Evolutionary conservation across 2,113 vertebrate species (phyloP).

Genomic region (Onychorhynchus coronatus): DNA sequence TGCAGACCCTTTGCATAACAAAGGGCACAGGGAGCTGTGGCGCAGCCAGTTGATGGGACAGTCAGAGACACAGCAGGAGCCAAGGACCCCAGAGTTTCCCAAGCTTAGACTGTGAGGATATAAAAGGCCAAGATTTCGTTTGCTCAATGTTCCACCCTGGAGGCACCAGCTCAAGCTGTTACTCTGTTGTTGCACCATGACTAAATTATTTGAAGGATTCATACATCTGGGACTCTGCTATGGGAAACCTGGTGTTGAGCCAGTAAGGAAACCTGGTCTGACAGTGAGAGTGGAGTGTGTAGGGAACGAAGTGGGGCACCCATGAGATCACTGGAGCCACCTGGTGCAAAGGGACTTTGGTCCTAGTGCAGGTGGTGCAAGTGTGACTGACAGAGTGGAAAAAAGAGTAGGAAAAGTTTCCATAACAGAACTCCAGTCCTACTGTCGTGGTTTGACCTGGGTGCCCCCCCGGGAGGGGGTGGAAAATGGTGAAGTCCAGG

Average conservation of each 20-base stretch:
- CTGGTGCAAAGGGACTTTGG: rapidly evolving
- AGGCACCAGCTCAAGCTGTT: not conserved
- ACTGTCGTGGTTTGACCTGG: no score
- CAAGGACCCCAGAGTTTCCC: not conserved
- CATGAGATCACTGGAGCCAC: not conserved
- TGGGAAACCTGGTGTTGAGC: not conserved
- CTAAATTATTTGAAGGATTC: not conserved
- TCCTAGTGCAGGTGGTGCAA: not conserved
- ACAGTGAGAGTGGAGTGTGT: not conserved
- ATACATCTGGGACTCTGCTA: not conserved
- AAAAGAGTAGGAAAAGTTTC: not conserved
- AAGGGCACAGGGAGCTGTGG: not conserved
- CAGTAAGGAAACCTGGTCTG: not conserved
- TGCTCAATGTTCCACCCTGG: not conserved
- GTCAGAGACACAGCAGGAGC: not conserved
- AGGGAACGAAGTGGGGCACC: not conserved
- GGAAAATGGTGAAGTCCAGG: no score
- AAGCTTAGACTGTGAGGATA: not conserved
- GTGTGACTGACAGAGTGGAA: not conserved
- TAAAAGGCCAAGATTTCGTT: not conserved
- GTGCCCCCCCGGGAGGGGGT: no score
- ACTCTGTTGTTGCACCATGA: not conserved
- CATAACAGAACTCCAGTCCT: not conserved
- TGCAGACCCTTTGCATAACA: not conserved
- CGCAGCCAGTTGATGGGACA: rapidly evolving